phyloP scores from a whole-genome alignment of 2,888 invertebrate genomes.

The Ochropacha duplaris region DNA sequence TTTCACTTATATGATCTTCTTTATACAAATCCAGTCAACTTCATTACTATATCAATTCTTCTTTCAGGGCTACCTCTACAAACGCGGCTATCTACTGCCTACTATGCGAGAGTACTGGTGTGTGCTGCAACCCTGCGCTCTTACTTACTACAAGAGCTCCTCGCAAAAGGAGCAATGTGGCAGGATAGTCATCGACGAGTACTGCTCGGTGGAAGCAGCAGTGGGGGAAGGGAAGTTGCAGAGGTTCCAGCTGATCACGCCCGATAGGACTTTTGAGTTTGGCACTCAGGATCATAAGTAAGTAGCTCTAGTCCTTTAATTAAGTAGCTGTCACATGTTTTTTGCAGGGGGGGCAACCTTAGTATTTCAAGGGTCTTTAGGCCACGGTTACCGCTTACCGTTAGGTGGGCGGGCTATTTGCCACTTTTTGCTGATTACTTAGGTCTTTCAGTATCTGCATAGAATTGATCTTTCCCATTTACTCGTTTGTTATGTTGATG shows the following conservation, averaged over 20 bases:
- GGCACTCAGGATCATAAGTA: conserved; percentile 89
- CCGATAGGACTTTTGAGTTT: conserved; percentile 88
- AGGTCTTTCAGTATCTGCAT: no score
- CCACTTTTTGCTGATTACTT: no score
- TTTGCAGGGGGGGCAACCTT: no score
- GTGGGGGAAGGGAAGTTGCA: conserved; percentile 82
- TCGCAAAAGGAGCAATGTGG: conserved; percentile 87
- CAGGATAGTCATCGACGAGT: conserved; percentile 84
- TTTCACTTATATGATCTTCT: no score
- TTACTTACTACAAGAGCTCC: conserved; percentile 89
- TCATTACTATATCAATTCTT: not conserved
- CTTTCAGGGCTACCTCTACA: conserved; percentile 87
- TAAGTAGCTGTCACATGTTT: no score
- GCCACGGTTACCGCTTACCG: no score
- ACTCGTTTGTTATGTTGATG: no score
- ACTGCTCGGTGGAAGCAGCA: conserved; percentile 85
- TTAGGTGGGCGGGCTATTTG: no score
- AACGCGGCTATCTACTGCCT: conserved; percentile 89
- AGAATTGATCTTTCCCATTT: no score
- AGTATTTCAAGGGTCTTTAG: no score
- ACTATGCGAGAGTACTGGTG: conserved; percentile 92
- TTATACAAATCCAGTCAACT: no score
- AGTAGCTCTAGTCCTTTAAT: no score
- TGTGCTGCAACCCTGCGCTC: conserved; percentile 88
- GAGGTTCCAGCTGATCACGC: conserved; percentile 86